Evolutionary conservation across 1,140 invertebrate genomes (phyloP).

Genomic region (Drosophila nebulosa): DNA sequence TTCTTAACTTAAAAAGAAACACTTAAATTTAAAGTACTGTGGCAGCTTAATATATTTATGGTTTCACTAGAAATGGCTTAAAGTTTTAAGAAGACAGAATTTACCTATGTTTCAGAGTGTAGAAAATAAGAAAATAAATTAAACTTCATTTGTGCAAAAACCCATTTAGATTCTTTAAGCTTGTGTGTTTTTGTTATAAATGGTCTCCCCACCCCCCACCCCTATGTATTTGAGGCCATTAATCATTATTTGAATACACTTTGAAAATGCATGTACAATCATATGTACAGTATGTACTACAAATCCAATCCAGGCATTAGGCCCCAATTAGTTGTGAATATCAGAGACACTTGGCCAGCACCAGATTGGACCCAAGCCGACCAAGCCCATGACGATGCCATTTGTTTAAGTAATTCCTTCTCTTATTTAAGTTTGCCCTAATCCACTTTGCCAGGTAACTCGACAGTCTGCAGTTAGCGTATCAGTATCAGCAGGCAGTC

Average conservation of each 20-base stretch:
- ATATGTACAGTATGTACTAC: background rate
- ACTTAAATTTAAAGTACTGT: no score
- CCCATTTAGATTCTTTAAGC: no score
- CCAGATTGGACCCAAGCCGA: background rate
- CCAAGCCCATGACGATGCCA: background rate
- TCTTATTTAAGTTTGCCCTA: background rate
- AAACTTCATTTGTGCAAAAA: no score
- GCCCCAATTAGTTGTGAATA: constrained; percentile 57
- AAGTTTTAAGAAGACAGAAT: no score
- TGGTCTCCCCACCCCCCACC: no score
- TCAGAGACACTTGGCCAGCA: constrained; percentile 26
- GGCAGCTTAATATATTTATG: no score
- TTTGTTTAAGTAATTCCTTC: background rate
- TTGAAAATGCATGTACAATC: constrained; percentile 8
- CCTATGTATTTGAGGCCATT: constrained; percentile 10
- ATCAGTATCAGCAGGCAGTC: background rate
- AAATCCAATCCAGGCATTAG: constrained; percentile 27
- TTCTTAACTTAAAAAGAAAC: no score
- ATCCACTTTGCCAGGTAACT: background rate
- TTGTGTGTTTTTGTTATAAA: background rate
- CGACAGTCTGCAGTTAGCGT: background rate
- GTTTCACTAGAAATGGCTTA: no score
- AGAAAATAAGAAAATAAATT: no score
- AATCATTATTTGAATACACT: constrained; percentile 26
- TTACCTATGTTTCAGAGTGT: no score